A percentile compares a stretch with the other conserved stretches of the same genome.
These are phyloP conservation scores for Epinephelus fuscoguttatus DNA, from an alignment of 2,113 vertebrate species.

Conservation along the genomic window DNA sequence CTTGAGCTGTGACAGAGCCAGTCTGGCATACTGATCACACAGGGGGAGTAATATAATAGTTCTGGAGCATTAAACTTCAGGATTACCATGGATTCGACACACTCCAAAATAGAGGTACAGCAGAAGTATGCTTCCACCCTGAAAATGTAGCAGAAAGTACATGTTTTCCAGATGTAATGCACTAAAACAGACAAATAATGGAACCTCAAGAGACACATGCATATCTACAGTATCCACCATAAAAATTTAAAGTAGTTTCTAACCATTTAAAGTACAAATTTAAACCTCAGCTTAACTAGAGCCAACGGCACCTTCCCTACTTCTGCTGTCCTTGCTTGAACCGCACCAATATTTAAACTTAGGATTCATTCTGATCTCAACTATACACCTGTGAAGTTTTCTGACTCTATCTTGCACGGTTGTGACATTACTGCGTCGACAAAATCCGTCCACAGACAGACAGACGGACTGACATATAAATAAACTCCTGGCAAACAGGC, in stretches of 20 bases:
- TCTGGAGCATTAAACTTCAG: constrained; percentile 22
- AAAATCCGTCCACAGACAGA: too few species aligned
- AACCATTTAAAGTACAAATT: not conserved
- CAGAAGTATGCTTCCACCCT: not conserved
- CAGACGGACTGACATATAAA: too few species aligned
- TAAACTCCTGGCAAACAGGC: too few species aligned
- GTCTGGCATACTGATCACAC: constrained; percentile 31
- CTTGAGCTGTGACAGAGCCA: constrained; percentile 28
- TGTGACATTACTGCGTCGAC: too few species aligned
- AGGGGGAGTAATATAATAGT: constrained; percentile 29
- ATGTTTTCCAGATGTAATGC: constrained; percentile 3
- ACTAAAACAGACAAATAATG: not conserved
- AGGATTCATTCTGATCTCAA: too few species aligned
- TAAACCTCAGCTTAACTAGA: constrained; percentile 6
- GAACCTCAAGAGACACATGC: not conserved
- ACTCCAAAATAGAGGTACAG: constrained; percentile 2
- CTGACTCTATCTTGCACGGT: too few species aligned
- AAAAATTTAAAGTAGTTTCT: not conserved
- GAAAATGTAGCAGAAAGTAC: not conserved
- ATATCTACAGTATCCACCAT: not conserved
- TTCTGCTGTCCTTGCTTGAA: too few species aligned
- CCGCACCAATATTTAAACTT: too few species aligned
- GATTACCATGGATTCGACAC: constrained; percentile 1
- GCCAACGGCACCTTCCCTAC: too few species aligned
- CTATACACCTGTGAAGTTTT: too few species aligned